A percentile compares a stretch with the other conserved stretches of the same genome.
phyloP scores from a whole-genome alignment of 1,140 invertebrate genomes.

The Drosophila nasuta region DNA sequence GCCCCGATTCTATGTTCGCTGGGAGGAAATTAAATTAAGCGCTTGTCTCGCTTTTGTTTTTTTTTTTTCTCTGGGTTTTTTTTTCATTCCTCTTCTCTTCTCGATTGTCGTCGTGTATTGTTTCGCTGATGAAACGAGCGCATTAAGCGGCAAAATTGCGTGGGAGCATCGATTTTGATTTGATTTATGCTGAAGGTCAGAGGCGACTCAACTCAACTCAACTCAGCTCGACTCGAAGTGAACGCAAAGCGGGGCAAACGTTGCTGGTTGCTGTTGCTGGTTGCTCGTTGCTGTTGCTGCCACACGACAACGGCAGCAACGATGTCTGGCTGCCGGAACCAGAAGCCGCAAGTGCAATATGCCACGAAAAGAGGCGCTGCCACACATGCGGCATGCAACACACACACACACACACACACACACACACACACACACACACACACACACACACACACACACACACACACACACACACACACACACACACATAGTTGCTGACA shows the following conservation, averaged over 20 bases:
- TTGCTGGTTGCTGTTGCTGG: not conserved
- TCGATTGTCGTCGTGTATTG: conserved; percentile 28
- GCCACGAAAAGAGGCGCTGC: conserved; percentile 26
- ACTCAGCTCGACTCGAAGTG: not conserved
- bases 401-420: no score
- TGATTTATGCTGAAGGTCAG: conserved; percentile 53
- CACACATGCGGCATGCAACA: no score
- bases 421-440: no score
- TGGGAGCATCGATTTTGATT: conserved; percentile 79
- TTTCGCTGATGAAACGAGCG: conserved; percentile 36
- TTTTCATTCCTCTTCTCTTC: not conserved
- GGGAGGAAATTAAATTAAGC: conserved; percentile 82
- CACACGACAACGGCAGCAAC: conserved; percentile 23
- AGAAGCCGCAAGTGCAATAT: conserved; percentile 35
- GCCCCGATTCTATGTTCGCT: conserved; percentile 30
- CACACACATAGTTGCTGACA: not conserved
- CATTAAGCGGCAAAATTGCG: conserved; percentile 59
- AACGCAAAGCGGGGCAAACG: not conserved
- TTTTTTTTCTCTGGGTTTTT: conserved; percentile 7
- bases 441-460: no score
- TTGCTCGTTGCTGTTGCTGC: conserved; percentile 15
- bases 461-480: not conserved
- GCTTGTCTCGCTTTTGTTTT: conserved; percentile 55
- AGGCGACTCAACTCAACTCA: conserved; percentile 15
- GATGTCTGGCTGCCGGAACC: conserved; percentile 38